Base-by-base conservation (phyloP, 2,797 vertebrate species). In the Darevskia mixta region DNA sequence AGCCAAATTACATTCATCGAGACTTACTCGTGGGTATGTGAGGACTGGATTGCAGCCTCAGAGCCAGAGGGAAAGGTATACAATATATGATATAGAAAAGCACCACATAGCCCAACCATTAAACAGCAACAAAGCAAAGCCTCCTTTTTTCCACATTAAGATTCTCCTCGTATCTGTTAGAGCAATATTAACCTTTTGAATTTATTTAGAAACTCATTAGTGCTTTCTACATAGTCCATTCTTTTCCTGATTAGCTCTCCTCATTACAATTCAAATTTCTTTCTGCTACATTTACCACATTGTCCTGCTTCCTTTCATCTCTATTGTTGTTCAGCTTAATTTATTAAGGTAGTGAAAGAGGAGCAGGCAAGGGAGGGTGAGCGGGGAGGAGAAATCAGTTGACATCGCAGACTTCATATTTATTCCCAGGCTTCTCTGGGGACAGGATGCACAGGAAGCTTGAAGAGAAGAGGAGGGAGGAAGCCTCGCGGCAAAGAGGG, bases 191-290 rank as follows among this genome's bases (percentile, higher is more conserved):
- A 95, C 94, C 94, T 95, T 94, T 95, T 87, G 95, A 95, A 95
- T 94, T 95, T 95, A 95, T 94, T 94, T 96, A 95, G 93, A 95
- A 96, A 95, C 95, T 96, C 95, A 95, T 95, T 95, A 95, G 94
- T 91, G 92, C 90, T 88, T 92, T 93, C 94, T 94, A 91, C 92
- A 89, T 93, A 93, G 94, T 94, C 94, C 95, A 95, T 96, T 95
- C 94, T 96, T 95, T 93, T 89, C 89, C 94, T 95, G 93, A 95
- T 94, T 95, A 95, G 94, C 93, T 94, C 91, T 95, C 87, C 93
- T 96, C 92, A 93, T 95, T 95, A 95, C 94, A 93, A 94, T 95
- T 95, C 94, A 93, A 84, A 91, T 95, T 94, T 96, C 95, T 96
- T 96, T 95, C 94, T 95, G 94, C 93, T 95, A 96, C 94, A 94